Percentiles rank a stretch among this genome's conserved stretches.
These are phyloP conservation scores for Drosophila bipectinata DNA, from an alignment of 1,140 invertebrate species.

Conservation along the genomic window DNA sequence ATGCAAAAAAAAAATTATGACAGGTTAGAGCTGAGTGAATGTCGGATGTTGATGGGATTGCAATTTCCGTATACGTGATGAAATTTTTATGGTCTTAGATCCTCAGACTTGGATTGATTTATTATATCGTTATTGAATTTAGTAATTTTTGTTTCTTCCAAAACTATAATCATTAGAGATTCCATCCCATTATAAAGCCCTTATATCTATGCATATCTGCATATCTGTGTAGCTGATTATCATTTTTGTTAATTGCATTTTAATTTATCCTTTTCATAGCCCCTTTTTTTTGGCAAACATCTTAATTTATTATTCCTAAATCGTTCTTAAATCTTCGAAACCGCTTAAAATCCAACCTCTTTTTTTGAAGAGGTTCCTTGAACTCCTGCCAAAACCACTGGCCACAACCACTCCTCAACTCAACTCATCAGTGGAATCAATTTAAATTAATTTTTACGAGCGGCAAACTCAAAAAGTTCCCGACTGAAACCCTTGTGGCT, in stretches of 20 bases:
- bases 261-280: neutral
- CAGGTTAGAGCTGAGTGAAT: constrained; percentile 7
- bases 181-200: no score
- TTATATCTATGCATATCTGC: no score
- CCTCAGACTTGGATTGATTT: neutral
- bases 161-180: neutral
- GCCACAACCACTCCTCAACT: constrained; percentile 10
- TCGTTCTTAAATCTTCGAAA: neutral
- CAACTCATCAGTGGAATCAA: constrained; percentile 55
- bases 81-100: neutral
- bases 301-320: neutral
- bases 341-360: neutral
- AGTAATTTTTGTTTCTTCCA: neutral
- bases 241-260: neutral
- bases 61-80: constrained; percentile 1
- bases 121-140: no score
- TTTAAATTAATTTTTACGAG: constrained; percentile 77
- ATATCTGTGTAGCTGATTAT: no score
- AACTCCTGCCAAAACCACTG: constrained; percentile 15
- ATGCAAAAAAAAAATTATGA: constrained; percentile 15
- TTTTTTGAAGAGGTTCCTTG: constrained; percentile 6
- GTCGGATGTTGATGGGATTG: constrained; percentile 2
- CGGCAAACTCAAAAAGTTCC: constrained; percentile 48
- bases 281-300: neutral
- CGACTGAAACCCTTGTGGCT: neutral